Percentiles rank a stretch among this genome's conserved stretches.
Evolutionary conservation across 2,888 invertebrate species (phyloP).

Genomic region (Eupithecia abbreviata): DNA sequence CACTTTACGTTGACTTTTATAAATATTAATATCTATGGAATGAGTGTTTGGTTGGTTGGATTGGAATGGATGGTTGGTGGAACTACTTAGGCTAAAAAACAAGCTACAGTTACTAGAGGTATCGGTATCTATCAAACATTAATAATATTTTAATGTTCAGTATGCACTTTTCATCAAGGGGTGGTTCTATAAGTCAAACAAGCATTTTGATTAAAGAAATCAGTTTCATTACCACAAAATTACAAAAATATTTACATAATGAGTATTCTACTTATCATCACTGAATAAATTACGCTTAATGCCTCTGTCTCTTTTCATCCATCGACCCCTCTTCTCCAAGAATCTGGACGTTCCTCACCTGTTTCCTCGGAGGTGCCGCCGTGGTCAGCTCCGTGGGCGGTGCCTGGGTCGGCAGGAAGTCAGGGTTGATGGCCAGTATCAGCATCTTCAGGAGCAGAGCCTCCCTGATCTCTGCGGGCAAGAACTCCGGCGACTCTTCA

Average conservation of each 20-base stretch:
- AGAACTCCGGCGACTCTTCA: constrained; percentile 83
- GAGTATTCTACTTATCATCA: constrained; percentile 63
- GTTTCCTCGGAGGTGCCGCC: constrained; percentile 81
- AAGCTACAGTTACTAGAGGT: neutral
- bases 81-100: neutral
- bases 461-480: constrained; percentile 88
- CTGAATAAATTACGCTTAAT: constrained; percentile 60
- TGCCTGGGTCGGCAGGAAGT: constrained; percentile 74
- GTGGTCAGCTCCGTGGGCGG: constrained; percentile 77
- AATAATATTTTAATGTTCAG: neutral
- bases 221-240: constrained; percentile 59
- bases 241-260: constrained; percentile 70
- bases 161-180: neutral
- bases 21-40: too few species aligned
- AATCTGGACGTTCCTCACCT: constrained; percentile 89
- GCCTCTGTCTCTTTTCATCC: constrained; percentile 67
- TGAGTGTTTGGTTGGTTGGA: too few species aligned
- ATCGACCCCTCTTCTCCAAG: constrained; percentile 85
- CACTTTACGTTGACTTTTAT: too few species aligned
- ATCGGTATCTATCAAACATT: neutral
- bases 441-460: constrained; percentile 88
- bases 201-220: constrained; percentile 41
- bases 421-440: constrained; percentile 88
- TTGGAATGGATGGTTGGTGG: neutral
- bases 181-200: constrained; percentile 18